Conservation (phyloP, 2,797 vertebrate species). For the Okamejei kenojei region DNA sequence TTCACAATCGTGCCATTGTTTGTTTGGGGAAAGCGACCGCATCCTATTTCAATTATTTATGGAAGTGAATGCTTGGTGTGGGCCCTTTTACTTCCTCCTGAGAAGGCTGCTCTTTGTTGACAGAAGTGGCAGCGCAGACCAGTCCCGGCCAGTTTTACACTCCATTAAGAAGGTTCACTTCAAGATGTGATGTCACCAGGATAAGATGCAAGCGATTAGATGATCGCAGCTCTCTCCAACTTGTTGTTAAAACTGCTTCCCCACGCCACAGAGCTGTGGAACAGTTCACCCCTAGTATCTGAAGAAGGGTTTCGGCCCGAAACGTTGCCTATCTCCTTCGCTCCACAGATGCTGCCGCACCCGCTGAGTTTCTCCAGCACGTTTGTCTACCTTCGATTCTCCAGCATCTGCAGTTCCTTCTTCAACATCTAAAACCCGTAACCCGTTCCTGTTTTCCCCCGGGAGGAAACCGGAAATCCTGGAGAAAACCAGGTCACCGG, state of each 20-base stretch:
- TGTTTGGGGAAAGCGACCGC: conserved; percentile 64
- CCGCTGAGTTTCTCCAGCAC: no score
- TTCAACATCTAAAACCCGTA: no score
- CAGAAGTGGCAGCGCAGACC: not conserved
- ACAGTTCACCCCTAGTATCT: not conserved
- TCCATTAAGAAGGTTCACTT: conserved; percentile 15
- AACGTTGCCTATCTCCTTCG: no score
- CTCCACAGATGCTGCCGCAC: no score
- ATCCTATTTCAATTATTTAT: conserved; percentile 84
- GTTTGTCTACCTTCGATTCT: no score
- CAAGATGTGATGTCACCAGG: conserved; percentile 15
- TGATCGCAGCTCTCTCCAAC: not conserved
- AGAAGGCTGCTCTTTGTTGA: conserved; percentile 18
- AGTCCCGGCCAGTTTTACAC: not conserved
- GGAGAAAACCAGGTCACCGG: no score
- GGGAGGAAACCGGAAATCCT: no score
- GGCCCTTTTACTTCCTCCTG: conserved; percentile 56
- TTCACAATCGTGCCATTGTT: conserved; percentile 79
- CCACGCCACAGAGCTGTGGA: not conserved
- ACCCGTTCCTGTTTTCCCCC: no score
- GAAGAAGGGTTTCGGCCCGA: no score
- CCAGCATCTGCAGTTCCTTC: no score
- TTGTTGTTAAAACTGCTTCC: not conserved
- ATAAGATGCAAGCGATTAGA: conserved; percentile 10
- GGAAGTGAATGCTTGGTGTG: conserved; percentile 75